phyloP scores from a whole-genome alignment of 2,888 invertebrate species.

The Caenorhabditis zanzibari region DNA sequence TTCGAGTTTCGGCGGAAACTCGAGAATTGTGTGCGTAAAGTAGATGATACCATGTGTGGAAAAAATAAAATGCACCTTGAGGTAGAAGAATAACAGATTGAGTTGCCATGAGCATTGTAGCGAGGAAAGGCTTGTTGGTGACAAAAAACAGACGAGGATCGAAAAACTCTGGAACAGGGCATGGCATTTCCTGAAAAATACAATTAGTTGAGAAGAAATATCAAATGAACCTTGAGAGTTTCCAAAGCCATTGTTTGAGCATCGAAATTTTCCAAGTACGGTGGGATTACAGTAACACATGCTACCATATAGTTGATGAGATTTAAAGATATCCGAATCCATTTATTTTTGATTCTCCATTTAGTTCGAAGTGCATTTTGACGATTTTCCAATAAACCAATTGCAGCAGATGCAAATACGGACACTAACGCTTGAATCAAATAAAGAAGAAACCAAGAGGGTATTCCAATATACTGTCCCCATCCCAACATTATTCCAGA shows the following conservation, averaged over 20 bases:
- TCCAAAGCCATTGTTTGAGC: background rate
- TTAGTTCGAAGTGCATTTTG: constrained; percentile 29
- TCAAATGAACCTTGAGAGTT: constrained; percentile 1
- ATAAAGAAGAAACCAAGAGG: constrained; percentile 23
- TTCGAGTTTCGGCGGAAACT: constrained; percentile 24
- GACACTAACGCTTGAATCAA: constrained; percentile 26
- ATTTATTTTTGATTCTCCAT: constrained; percentile 17
- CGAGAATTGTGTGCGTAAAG: constrained; percentile 25
- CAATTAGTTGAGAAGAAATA: background rate
- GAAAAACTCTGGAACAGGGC: constrained; percentile 41
- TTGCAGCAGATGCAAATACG: constrained; percentile 15
- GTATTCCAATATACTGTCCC: constrained; percentile 30
- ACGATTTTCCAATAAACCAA: constrained; percentile 37
- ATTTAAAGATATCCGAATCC: constrained; percentile 20
- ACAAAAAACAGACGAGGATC: constrained; percentile 17
- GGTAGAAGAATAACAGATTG: constrained; percentile 32
- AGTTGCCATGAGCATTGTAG: constrained; percentile 32
- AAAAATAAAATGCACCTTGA: constrained; percentile 16
- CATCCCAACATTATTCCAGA: constrained; percentile 26
- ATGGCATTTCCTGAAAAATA: constrained; percentile 26
- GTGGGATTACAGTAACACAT: constrained; percentile 23
- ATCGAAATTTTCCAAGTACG: constrained; percentile 31
- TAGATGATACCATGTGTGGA: constrained; percentile 38
- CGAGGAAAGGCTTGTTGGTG: constrained; percentile 26
- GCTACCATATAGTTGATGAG: constrained; percentile 35